Percentiles rank a stretch among this genome's conserved stretches.
Conservation (phyloP, 2,797 vertebrate genomes). For the Enoplosus armatus region DNA sequence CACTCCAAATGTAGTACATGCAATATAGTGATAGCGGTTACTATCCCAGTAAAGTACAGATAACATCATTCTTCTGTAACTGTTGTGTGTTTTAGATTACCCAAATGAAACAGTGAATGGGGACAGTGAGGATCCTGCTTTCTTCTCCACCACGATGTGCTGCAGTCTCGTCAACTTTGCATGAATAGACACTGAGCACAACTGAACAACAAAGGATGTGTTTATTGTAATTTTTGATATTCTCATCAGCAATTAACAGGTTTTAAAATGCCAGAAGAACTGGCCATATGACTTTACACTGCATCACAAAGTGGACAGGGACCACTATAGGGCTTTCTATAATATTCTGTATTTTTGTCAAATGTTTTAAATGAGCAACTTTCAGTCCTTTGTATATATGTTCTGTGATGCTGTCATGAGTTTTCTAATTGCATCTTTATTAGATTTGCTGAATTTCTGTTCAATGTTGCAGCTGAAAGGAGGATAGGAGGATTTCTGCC, state of each 20-base stretch:
- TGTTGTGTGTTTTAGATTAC: slow-evolving; percentile 77
- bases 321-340: not conserved
- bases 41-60: not conserved
- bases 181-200: slow-evolving; percentile 68
- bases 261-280: slow-evolving; percentile 6
- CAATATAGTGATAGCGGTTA: not conserved
- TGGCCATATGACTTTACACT: not conserved
- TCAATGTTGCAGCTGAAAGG: not conserved
- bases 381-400: slow-evolving; percentile 9
- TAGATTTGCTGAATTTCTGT: not conserved
- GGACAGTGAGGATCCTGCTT: slow-evolving; percentile 85
- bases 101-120: slow-evolving; percentile 82
- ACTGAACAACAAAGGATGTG: slow-evolving; percentile 7
- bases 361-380: slow-evolving; percentile 4
- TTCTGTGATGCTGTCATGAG: slow-evolving; percentile 11
- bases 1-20: not conserved
- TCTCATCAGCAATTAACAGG: not conserved
- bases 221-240: slow-evolving; percentile 32
- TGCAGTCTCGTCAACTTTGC: slow-evolving; percentile 91
- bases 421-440: slow-evolving; percentile 22
- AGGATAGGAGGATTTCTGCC: slow-evolving; percentile 3
- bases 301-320: not conserved
- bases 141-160: slow-evolving; percentile 84
- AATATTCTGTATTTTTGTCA: slow-evolving; percentile 11
- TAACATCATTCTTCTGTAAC: not conserved